Conservation (phyloP, 2,113 vertebrate genomes). For the Oxyura jamaicensis region DNA sequence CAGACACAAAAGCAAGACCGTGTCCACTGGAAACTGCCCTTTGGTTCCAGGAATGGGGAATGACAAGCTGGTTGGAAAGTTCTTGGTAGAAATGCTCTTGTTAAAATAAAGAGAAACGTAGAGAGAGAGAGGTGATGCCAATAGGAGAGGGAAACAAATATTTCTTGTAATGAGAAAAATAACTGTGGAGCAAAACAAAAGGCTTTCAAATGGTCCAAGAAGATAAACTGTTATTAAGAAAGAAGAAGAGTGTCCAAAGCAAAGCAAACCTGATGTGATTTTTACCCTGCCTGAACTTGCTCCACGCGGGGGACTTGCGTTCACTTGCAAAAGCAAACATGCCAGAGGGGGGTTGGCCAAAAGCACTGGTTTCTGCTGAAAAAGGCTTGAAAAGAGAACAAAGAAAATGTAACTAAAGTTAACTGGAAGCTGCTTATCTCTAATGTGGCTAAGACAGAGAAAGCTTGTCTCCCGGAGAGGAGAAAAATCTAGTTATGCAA, state of each 20-base stretch:
- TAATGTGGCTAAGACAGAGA: not conserved
- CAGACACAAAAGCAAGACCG: not conserved
- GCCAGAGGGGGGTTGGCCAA: not conserved
- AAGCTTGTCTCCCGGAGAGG: not conserved
- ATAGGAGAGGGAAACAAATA: not conserved
- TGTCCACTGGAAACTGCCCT: not conserved
- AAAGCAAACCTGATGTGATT: not conserved
- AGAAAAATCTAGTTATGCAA: not conserved
- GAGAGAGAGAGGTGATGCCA: not conserved
- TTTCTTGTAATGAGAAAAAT: not conserved
- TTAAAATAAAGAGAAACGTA: not conserved
- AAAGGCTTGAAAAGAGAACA: not conserved
- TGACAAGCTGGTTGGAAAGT: not conserved
- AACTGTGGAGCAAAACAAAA: not conserved
- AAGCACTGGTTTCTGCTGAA: not conserved
- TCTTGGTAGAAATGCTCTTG: not conserved
- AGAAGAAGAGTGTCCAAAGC: not conserved
- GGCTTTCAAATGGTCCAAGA: not conserved
- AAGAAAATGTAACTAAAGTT: not conserved
- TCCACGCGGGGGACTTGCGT: not conserved
- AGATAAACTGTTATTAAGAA: not conserved
- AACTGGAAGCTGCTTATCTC: not conserved
- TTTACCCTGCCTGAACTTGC: conserved; percentile 18
- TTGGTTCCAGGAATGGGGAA: not conserved
- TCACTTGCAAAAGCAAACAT: not conserved